Evolutionary conservation across 1,140 invertebrate genomes (phyloP), one percentile per base, ranked within the genome.

Genomic region (Drosophila orena): DNA sequence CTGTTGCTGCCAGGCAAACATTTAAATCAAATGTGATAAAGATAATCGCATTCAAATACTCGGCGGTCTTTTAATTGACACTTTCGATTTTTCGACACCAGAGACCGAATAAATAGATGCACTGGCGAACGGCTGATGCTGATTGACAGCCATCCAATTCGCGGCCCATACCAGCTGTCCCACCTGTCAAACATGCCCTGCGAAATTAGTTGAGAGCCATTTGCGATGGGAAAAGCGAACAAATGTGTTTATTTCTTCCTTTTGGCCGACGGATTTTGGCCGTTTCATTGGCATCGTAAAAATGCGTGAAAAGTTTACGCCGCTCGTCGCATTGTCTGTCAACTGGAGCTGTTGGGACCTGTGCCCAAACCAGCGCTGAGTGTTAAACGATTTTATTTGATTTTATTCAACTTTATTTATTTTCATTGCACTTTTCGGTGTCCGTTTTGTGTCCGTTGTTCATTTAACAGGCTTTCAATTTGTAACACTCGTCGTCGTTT

Each of bases 191-290:
- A 58, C 66, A 66, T 66, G 71, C 57, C 54, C 35, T 59, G 72
- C 50, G 43, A 83, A 89, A 86, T 86, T 83, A 89, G 83, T 83
- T 86, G 70, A 79, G 79, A 76, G 60, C 65, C 49, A 58, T 77
- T 81, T 81, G 77, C 79, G 46, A 80, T 60, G 54, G 66, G 38
- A 46, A 68, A 49, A 58, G 58, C 57, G 35, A 30, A 20, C 42
- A 62, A 57, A 44, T 68, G 58, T 56, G 47, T 57, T 66, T 57
- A 52, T 75, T 68, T 37, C 64, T 20, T 50, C 47, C 34, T 49
- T 54, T 44, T 59, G 57, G 20, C 38, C 40, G 1, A 47, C 53
- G 47, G 61, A 43, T 57, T 57, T 43, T 59, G 20, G 54, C 20
- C 17, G 40, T 47, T 72, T 57, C 65, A 17, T 17, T 17, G 17